A percentile compares a stretch with the other conserved stretches of the same genome.
Evolutionary conservation across 2,888 invertebrate species (phyloP).

Genomic region (Latrodectus elegans): DNA sequence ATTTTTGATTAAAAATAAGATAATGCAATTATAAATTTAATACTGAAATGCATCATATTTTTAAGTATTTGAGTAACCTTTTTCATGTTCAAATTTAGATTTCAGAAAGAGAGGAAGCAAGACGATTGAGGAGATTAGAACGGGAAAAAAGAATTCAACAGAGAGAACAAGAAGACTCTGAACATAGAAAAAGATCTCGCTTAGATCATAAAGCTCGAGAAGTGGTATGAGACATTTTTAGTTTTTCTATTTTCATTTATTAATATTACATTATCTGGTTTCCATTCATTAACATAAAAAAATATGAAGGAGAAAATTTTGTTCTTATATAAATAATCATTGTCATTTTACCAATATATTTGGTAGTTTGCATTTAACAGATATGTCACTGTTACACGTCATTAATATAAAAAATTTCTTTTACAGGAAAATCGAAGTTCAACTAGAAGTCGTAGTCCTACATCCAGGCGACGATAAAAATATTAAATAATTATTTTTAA

Average conservation of each 20-base stretch:
- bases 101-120: conserved; percentile 12
- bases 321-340: too few species aligned
- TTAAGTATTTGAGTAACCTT: too few species aligned
- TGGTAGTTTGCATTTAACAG: not conserved
- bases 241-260: not conserved
- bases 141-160: conserved; percentile 48
- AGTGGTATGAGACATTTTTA: conserved; percentile 15
- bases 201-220: conserved; percentile 37
- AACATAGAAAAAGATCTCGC: conserved; percentile 38
- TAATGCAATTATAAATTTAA: too few species aligned
- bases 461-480: conserved; percentile 37
- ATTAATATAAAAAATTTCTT: not conserved
- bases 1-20: not conserved
- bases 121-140: conserved; percentile 28
- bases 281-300: not conserved
- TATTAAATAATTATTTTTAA: conserved; percentile 28
- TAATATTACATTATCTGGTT: not conserved
- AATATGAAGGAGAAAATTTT: too few species aligned
- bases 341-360: too few species aligned
- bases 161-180: conserved; percentile 52
- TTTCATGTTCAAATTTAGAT: conserved; percentile 3
- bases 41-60: too few species aligned
- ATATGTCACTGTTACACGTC: not conserved
- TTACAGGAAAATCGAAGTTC: conserved; percentile 50
- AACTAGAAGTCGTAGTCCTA: conserved; percentile 56